Evolutionary conservation across 2,888 invertebrate genomes (phyloP).

Genomic region (Enchytraeus crypticus): DNA sequence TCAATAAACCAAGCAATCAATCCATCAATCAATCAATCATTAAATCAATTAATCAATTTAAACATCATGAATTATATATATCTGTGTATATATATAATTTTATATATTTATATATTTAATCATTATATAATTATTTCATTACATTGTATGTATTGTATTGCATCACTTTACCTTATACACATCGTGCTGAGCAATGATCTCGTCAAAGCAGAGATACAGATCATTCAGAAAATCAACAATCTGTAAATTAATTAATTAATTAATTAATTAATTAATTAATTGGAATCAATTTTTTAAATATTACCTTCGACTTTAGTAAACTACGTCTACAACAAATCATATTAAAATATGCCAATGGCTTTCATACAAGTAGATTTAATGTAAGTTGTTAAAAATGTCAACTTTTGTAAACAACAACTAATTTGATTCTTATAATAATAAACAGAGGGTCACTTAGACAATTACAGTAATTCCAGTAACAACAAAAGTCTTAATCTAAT

Average conservation of each 20-base stretch:
- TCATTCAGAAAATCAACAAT: constrained; percentile 44
- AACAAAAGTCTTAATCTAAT: no score
- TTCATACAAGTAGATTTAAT: not conserved
- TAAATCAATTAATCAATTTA: no score
- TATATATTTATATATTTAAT: not conserved
- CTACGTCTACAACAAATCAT: not conserved
- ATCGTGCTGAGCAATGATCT: constrained; percentile 40
- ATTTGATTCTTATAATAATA: no score
- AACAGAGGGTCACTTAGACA: no score
- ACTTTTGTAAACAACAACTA: no score
- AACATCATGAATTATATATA: not conserved
- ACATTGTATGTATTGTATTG: no score
- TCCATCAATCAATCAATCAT: no score
- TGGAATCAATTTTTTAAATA: not conserved
- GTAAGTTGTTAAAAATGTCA: no score
- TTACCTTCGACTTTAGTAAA: not conserved
- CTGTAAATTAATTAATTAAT: constrained; percentile 22
- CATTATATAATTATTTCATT: not conserved
- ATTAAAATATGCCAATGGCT: not conserved
- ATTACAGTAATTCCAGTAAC: no score
- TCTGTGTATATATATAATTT: not conserved
- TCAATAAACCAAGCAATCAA: no score
- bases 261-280: not conserved
- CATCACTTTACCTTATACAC: constrained; percentile 33
- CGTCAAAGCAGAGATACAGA: constrained; percentile 43